phyloP scores from a whole-genome alignment of 2,797 vertebrate species.

The Babyrousa celebensis region DNA sequence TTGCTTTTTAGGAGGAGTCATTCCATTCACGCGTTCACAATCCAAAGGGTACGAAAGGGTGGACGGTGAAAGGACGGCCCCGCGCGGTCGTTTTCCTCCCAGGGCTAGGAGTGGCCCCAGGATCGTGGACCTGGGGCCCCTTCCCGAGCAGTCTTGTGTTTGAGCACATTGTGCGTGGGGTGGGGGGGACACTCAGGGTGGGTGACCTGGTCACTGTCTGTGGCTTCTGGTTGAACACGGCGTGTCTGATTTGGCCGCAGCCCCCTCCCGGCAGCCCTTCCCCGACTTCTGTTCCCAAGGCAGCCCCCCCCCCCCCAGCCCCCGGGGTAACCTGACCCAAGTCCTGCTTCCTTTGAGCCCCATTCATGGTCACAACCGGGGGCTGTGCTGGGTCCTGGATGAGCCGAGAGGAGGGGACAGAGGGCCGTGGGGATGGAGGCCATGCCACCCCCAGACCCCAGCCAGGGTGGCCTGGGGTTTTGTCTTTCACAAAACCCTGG shows the following conservation, averaged over 20 bases:
- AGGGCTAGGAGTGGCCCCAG: neutral
- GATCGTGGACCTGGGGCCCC: neutral
- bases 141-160: neutral
- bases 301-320: no score
- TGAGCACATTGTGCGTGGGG: neutral
- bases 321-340: neutral
- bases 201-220: neutral
- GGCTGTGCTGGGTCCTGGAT: neutral
- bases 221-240: neutral
- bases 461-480: neutral
- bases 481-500: neutral
- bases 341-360: neutral
- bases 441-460: accelerated
- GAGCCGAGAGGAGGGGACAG: neutral
- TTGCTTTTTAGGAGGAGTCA: neutral
- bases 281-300: neutral
- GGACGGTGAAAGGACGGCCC: no score
- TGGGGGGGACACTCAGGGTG: neutral
- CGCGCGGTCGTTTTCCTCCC: accelerated
- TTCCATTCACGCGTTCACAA: neutral
- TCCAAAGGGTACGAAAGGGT: neutral
- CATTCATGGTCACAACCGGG: neutral
- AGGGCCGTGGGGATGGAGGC: neutral
- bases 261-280: neutral
- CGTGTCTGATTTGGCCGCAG: neutral